phyloP scores from a whole-genome alignment of 2,113 vertebrate species.

The Mystacornis crossleyi region DNA sequence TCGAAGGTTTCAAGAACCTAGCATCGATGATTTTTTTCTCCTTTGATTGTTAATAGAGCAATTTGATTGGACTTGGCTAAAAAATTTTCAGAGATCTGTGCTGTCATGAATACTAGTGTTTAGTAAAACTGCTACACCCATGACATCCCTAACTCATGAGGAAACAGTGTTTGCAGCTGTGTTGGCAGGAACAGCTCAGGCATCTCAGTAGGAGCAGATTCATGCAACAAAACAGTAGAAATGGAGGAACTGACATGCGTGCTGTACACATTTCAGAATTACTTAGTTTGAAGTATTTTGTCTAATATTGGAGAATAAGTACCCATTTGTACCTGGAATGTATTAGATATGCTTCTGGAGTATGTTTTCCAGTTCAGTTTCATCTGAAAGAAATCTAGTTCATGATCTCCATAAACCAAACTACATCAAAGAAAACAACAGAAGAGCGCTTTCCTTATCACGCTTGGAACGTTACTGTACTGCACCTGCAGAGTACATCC shows the following conservation, averaged over 20 bases:
- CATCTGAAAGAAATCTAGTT: not conserved
- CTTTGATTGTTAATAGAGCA: not conserved
- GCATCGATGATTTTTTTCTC: not conserved
- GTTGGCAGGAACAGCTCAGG: not conserved
- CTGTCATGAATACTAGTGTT: not conserved
- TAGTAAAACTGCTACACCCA: not conserved
- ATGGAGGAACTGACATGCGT: not conserved
- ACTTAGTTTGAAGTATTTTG: not conserved
- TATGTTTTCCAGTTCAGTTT: not conserved
- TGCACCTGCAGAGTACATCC: not conserved
- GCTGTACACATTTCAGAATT: not conserved
- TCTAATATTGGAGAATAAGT: not conserved
- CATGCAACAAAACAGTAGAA: not conserved
- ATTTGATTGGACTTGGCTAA: not conserved
- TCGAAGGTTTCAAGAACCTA: not conserved
- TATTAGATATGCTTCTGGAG: not conserved
- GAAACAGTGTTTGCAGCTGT: not conserved
- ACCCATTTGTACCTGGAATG: not conserved
- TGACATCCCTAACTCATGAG: not conserved
- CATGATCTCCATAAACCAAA: not conserved
- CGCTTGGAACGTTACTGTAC: not conserved
- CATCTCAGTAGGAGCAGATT: not conserved
- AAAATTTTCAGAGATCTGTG: not conserved
- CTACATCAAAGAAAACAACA: not conserved
- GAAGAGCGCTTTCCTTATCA: fast-evolving